Evolutionary conservation across 2,888 invertebrate genomes (phyloP).

Genomic region (Bursaphelenchus okinawaensis): DNA sequence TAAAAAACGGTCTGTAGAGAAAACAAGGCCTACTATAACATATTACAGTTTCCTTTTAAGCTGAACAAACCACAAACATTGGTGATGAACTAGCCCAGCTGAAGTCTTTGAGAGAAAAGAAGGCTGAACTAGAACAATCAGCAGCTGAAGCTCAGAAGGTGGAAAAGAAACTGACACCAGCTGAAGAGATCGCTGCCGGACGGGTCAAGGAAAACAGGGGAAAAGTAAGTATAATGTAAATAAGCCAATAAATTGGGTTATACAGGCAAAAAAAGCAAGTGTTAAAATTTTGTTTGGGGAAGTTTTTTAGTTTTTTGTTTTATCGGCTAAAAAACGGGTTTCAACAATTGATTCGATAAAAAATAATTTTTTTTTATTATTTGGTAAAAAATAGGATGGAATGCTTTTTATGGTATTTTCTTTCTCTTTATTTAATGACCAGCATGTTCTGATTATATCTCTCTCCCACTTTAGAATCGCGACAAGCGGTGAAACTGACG

Average conservation of each 20-base stretch:
- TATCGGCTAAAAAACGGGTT: no score
- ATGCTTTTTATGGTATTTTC: no score
- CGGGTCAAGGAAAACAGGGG: constrained; percentile 41
- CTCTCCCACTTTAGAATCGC: constrained; percentile 34
- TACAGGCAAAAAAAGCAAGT: neutral
- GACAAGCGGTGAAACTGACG: constrained; percentile 38
- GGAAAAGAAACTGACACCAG: constrained; percentile 37
- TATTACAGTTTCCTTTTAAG: constrained; percentile 22
- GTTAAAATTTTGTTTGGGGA: no score
- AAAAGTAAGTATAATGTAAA: neutral
- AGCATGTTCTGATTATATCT: no score
- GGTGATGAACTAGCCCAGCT: constrained; percentile 52
- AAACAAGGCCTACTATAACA: no score
- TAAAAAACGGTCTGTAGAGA: no score
- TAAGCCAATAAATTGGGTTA: neutral
- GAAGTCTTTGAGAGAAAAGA: constrained; percentile 43
- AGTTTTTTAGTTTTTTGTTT: no score
- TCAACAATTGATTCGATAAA: no score
- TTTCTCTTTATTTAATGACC: no score
- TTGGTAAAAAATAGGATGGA: no score
- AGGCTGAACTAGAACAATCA: constrained; percentile 34
- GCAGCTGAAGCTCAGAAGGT: constrained; percentile 37
- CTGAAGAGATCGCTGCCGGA: constrained; percentile 43
- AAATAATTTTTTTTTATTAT: no score
- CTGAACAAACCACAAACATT: constrained; percentile 35